Base-by-base conservation (phyloP, 2,797 vertebrate species). In the Enoplosus armatus region DNA sequence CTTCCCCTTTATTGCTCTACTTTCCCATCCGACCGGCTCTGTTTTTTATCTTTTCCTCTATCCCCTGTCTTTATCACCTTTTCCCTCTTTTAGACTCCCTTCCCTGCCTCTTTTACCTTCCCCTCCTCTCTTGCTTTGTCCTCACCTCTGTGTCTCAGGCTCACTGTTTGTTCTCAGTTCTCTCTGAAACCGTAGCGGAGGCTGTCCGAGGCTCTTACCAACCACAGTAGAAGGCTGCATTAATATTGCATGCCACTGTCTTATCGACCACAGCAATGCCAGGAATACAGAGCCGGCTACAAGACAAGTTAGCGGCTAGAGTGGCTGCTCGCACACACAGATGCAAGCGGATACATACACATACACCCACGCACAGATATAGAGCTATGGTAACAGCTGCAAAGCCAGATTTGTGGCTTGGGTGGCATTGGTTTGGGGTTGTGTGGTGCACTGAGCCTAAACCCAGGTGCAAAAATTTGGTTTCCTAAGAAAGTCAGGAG, bases 181-280 rank as follows among this genome's bases (percentile, higher is more conserved):
- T 75, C 86, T 85, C 82, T 90, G 91, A 93, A 93, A 94, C 77
- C 84, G 81, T 87, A 94, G 84, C 72, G 50, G 58, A 72, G 88
- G 82, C 86, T 89, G 90, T 92, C 90, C 82, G 48, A 89, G 77
- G 86, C 92, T 93, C 93, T 93, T 90, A 94, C 84, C 90, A 92
- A 92, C 92, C 92, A 92, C 92, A 93, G 85, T 87, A 83, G 88
- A 93, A 91, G 80, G 68, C 88, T 80, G 77, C 89, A 95, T 95
- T 94, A 94, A 95, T 95, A 94, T 95, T 95, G 93, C 90, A 95
- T 92, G 92, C 88, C 82, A 89, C 87, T 87, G 90, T 94, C 83
- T 88, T 93, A 94, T 94, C 89, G 93, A 95, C 93, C 92, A 89
- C 85, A 80, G 89, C 85, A 79, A 89, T 91, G 88, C 91, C 93